Base-by-base conservation (phyloP, 2,888 invertebrate genomes). In the Cerceris ruficornis region DNA sequence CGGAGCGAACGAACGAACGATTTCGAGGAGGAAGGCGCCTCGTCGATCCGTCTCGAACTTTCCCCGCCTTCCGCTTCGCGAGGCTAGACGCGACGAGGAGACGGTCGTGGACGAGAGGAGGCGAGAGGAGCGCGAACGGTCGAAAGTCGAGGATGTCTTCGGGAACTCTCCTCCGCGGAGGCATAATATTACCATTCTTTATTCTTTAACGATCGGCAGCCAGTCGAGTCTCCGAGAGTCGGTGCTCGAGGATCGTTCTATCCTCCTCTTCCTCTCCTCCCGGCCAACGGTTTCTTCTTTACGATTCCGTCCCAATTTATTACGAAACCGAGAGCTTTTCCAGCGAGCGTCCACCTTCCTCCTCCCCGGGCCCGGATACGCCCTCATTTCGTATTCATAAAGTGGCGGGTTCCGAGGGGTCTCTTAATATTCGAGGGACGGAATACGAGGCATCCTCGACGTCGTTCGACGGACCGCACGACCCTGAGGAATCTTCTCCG, bases 161-260 rank as follows among this genome's bases (percentile, higher is more conserved):
- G 64, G 52, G 8, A 54, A 28, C 61, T 79, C 66, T 77, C 66
- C 80, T 83, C 80, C 82, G 80, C 55, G 75, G 59, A 74, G 80
- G 87, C 88, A 88, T 90, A 90, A 90, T 90, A 90, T 90, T 89
- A 89, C 84, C 88, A 90, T 89, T 82, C 83, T 87, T 88, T 88
- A 88, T 84, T 77, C 84, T 87, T 89, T 87, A 90, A 89, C 87
- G 88, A 89, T 82, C 87, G 80, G 80, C 85, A 85, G 81, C 78
- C 72, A 72, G 71, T 57, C 71, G 75, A 69, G 77, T 76, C 82
- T 80, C 77, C 77, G 61, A 78, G 71, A 82, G 71, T 57, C 62
- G 42, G 75, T 55, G 54, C 70, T 73, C 69, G 65, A 72, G 60
- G 59, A 42, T 55, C 14, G n/a, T 49, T 75, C 64, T 62, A 46